Base-by-base conservation (phyloP, 2,888 invertebrate genomes). In the Eupithecia pulchellata region DNA sequence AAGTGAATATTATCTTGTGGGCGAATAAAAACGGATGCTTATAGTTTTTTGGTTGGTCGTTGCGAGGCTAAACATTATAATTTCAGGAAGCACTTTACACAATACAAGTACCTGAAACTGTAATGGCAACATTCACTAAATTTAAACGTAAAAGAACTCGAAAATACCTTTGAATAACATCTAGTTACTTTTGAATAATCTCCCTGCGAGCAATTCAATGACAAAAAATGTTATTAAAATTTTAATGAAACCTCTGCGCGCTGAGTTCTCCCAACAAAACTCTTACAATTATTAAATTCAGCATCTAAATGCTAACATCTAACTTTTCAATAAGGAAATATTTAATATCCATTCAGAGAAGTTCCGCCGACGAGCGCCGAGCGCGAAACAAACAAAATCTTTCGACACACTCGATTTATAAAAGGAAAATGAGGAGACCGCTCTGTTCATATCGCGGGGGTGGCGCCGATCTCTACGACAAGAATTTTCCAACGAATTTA, bases 281-380 rank as follows among this genome's bases (percentile, higher is more conserved):
- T 85, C 84, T 86, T 86, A 87, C 84, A 88, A 84, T 90, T 88
- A 90, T 87, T 87, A 86, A 87, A 89, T 84, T 82, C 80, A 85
- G 81, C 80, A 81, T 86, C 83, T 83, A 81, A 88, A 84, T 83
- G 84, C 78, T 84, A 83, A 83, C 84, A 83, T 83, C 82, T 81
- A 92, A 91, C 89, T 92, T 91, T 88, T 87, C 89, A 88, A 91
- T 90, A 89, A 89, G 86, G 86, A 88, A 89, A 89, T 89, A 88
- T 90, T 89, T 87, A 89, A 90, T 89, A 89, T 90, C 83, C 88
- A 89, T 90, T 88, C 87, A 76, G 82, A 82, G 80, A 85, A 82
- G 79, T 84, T 83, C 80, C 72, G 71, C 65, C 76, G 76, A 71
- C 72, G 32, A 79, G 64, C 77, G 74, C 68, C 65, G 62, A 78